Evolutionary conservation across 1,140 invertebrate species (phyloP), one percentile per base, ranked within the genome.

Genomic region (Tetragonula clypearis): DNA sequence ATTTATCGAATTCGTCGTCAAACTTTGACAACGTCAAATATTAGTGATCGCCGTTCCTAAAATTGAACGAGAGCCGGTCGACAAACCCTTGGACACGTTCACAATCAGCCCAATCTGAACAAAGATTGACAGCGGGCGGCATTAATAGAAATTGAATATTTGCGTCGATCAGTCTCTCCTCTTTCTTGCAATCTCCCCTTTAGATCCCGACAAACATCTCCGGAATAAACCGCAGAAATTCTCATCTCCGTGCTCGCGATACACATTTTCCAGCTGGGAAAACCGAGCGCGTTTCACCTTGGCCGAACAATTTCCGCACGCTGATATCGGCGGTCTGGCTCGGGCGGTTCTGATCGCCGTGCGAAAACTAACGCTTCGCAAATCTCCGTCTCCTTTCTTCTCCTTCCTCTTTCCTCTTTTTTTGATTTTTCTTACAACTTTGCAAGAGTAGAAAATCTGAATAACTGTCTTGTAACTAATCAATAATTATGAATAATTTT

Each of bases 101-200:
- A 17, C 12, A 6, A 2, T 11, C 75, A 26, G 23, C 15, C 41
- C 49, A 26, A 8, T 49, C 17, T n/a, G 23, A 79, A 69, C 12
- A 56, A 19, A 53, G 21, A 55, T 17, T 35, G 30, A 1, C 26
- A 68, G 6, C 73, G 4, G 14, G n/a, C 41, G 17, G 14, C 30
- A 82, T 60, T 41, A 41, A 49, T 21, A 62, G 68, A 79, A 79
- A 71, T 84, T 62, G 21, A 41, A 84, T 79, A 60, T 84, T 79
- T 19, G 55, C 55, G 35, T 71, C 65, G 75, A 79, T 77, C 75
- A n/a, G 71, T 71, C 74, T 58, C 49, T 11, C 5, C 58, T 21
- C 4, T 12, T n/a, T 15, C 71, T 14, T 2, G 19, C 23, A 30
- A 82, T 35, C 66, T 49, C 41, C 41, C 14, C 41, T 23, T 26